Conservation (phyloP, 2,113 vertebrate species). For the Calidris pygmaea region DNA sequence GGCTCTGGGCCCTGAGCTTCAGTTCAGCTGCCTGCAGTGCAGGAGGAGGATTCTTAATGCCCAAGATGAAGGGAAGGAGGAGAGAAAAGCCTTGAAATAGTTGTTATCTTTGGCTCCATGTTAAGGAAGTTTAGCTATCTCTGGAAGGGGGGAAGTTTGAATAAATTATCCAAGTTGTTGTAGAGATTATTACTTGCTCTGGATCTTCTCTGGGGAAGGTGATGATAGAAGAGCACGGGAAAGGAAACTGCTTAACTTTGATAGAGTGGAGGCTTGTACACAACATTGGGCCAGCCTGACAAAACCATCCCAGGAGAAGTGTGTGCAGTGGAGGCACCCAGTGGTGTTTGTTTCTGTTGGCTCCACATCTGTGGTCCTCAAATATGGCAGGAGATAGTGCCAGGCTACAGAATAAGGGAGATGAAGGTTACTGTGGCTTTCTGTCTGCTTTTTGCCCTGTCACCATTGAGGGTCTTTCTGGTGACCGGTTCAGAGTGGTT, state of each 20-base stretch:
- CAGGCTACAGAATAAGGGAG: not conserved
- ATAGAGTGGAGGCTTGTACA: not conserved
- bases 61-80: not conserved
- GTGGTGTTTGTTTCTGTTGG: not conserved
- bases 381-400: not conserved
- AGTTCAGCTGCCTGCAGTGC: not conserved
- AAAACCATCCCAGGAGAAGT: not conserved
- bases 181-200: not conserved
- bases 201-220: not conserved
- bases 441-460: not conserved
- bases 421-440: not conserved
- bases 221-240: not conserved
- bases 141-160: not conserved
- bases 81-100: not conserved
- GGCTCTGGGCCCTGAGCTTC: not conserved
- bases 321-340: not conserved
- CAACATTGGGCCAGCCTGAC: rapidly evolving
- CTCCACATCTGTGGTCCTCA: not conserved
- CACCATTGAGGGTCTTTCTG: not conserved
- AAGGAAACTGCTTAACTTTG: not conserved
- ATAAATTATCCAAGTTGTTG: not conserved
- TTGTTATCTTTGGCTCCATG: not conserved
- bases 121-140: not conserved
- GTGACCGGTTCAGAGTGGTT: not conserved
- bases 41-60: not conserved